Conservation (phyloP, 2,113 vertebrate genomes). For the Odontesthes bonariensis region DNA sequence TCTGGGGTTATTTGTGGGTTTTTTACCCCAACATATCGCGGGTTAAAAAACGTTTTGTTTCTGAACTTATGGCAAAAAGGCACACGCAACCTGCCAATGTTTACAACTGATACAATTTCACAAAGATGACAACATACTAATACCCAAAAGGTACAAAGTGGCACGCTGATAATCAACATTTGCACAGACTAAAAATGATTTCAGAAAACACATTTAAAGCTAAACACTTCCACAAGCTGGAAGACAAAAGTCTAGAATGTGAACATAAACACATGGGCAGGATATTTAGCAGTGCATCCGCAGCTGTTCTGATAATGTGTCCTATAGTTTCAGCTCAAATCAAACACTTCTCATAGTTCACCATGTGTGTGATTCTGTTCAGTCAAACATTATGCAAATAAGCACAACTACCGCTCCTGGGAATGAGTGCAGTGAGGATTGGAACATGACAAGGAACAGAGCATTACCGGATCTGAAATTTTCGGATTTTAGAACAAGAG, state of each 20-base stretch:
- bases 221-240: neutral
- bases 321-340: neutral
- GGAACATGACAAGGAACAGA: neutral
- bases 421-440: slow-evolving; percentile 23
- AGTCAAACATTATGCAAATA: slow-evolving; percentile 48
- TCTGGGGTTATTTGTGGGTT: neutral
- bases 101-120: slow-evolving; percentile 1
- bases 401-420: slow-evolving; percentile 23
- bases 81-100: neutral
- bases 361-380: neutral
- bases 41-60: neutral
- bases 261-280: neutral
- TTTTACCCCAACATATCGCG: neutral
- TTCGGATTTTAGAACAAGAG: neutral
- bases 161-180: neutral
- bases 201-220: neutral
- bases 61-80: neutral
- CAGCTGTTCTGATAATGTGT: neutral
- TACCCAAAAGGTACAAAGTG: neutral
- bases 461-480: neutral
- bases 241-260: neutral
- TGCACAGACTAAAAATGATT: neutral
- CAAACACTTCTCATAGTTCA: neutral
- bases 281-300: neutral
- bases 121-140: neutral